These are phyloP conservation scores for Hypercompe scribonia DNA, from an alignment of 2,888 invertebrate species.

Conservation along the genomic window DNA sequence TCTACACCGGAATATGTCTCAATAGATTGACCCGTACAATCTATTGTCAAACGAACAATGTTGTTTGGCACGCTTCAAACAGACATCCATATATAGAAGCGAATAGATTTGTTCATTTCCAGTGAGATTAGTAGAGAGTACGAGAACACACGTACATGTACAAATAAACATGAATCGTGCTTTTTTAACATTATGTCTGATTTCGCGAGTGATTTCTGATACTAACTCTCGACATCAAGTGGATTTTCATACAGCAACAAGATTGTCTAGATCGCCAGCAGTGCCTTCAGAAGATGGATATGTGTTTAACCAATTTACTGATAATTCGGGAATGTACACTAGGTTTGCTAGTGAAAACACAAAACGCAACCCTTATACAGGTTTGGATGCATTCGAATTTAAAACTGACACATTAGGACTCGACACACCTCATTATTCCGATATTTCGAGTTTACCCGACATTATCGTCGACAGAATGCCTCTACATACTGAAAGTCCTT, in stretches of 20 bases:
- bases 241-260: constrained; percentile 51
- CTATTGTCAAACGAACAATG: constrained; percentile 76
- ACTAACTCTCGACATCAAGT: constrained; percentile 56
- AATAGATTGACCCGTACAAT: constrained; percentile 59
- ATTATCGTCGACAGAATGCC: constrained; percentile 5
- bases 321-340: constrained; percentile 49
- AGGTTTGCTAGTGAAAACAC: constrained; percentile 33
- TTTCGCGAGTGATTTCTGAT: constrained; percentile 57
- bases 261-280: constrained; percentile 56
- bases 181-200: constrained; percentile 61
- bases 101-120: constrained; percentile 64
- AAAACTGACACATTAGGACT: constrained; percentile 28
- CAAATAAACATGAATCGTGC: constrained; percentile 59
- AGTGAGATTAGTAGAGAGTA: constrained; percentile 59
- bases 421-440: constrained; percentile 16
- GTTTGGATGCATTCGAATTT: constrained; percentile 21
- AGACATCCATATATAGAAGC: constrained; percentile 76
- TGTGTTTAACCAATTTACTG: constrained; percentile 58
- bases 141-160: constrained; percentile 61
- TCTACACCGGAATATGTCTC: constrained; percentile 69
- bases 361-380: constrained; percentile 24
- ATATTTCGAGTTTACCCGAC: constrained; percentile 10
- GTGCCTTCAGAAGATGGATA: constrained; percentile 56
- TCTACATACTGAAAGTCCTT: background rate
- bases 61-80: constrained; percentile 57